These are phyloP conservation scores for Gobio occitaniae DNA, from an alignment of 2,797 vertebrate genomes.

Conservation along the genomic window DNA sequence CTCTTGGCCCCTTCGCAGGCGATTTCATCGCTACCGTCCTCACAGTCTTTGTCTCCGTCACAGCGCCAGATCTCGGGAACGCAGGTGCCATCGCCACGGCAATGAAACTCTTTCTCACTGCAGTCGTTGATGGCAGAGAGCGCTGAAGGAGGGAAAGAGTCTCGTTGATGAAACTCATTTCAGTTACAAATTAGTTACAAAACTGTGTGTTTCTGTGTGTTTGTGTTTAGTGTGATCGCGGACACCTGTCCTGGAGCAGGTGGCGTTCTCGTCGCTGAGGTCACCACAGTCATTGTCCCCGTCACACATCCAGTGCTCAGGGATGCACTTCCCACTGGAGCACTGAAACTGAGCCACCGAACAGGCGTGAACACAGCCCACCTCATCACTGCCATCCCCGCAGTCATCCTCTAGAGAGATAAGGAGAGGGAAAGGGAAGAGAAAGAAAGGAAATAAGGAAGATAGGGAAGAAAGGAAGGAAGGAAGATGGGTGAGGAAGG, in stretches of 20 bases:
- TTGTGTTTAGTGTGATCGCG: slow-evolving; percentile 31
- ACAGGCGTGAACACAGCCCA: slow-evolving; percentile 79
- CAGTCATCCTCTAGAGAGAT: slow-evolving; percentile 82
- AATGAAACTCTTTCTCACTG: slow-evolving; percentile 80
- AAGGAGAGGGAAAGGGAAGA: background rate
- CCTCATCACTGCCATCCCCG: slow-evolving; percentile 83
- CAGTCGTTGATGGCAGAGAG: slow-evolving; percentile 76
- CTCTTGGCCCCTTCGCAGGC: slow-evolving; percentile 81
- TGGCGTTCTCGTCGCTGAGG: slow-evolving; percentile 81
- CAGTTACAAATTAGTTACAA: slow-evolving; percentile 3
- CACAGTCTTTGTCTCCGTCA: slow-evolving; percentile 88
- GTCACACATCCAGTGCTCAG: slow-evolving; percentile 83
- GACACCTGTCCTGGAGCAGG: slow-evolving; percentile 82
- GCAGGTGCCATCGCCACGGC: slow-evolving; percentile 82
- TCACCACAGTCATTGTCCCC: slow-evolving; percentile 88
- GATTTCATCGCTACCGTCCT: slow-evolving; percentile 86
- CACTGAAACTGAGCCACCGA: slow-evolving; percentile 81
- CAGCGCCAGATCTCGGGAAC: slow-evolving; percentile 85
- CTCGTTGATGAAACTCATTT: background rate
- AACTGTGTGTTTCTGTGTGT: slow-evolving; percentile 16
- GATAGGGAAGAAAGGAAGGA: background rate
- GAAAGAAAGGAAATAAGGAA: background rate
- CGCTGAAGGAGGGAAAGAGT: slow-evolving; percentile 64
- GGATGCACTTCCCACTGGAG: slow-evolving; percentile 81
- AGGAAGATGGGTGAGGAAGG: too few species aligned